A percentile compares a stretch with the other conserved stretches of the same genome.
Evolutionary conservation across 2,888 invertebrate species (phyloP).

Genomic region (Dryobota labecula): DNA sequence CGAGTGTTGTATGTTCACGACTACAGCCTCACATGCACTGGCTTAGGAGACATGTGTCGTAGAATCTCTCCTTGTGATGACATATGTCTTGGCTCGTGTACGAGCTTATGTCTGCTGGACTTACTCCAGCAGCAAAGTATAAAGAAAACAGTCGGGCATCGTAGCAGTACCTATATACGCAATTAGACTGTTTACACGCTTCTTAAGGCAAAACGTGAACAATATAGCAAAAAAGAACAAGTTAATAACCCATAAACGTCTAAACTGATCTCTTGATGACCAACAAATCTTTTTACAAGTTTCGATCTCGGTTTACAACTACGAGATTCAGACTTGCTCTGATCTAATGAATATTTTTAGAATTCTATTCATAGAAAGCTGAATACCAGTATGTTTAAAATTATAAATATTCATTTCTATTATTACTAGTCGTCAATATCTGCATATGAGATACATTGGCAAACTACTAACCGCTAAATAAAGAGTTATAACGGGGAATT

Average conservation of each 20-base stretch:
- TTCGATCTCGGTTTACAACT: slow-evolving; percentile 46
- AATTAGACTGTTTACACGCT: slow-evolving; percentile 36
- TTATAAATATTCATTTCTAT: slow-evolving; percentile 21
- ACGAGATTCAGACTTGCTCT: slow-evolving; percentile 28
- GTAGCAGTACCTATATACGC: slow-evolving; percentile 11
- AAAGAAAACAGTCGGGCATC: slow-evolving; percentile 27
- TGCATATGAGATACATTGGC: slow-evolving; percentile 5
- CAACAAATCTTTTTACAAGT: slow-evolving; percentile 48
- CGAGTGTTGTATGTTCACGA: slow-evolving; percentile 41
- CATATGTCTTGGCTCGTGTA: slow-evolving; percentile 34
- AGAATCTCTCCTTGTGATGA: slow-evolving; percentile 28
- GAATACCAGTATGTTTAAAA: slow-evolving; percentile 9
- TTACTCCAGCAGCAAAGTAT: slow-evolving; percentile 27
- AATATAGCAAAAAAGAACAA: slow-evolving; percentile 47
- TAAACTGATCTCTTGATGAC: slow-evolving; percentile 40
- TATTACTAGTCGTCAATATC: slow-evolving; percentile 26
- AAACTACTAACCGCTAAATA: slow-evolving; percentile 3
- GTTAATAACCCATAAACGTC: slow-evolving; percentile 48
- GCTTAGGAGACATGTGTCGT: slow-evolving; percentile 1
- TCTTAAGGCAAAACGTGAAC: slow-evolving; percentile 49
- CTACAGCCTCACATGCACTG: slow-evolving; percentile 19
- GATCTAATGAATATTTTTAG: slow-evolving; percentile 50
- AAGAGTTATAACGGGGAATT: neutral
- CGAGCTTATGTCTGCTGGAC: slow-evolving; percentile 40
- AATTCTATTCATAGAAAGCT: slow-evolving; percentile 26